Evolutionary conservation across 2,797 vertebrate species (phyloP), one percentile per base, ranked within the genome.

Genomic region (Ctenopoma multispine): DNA sequence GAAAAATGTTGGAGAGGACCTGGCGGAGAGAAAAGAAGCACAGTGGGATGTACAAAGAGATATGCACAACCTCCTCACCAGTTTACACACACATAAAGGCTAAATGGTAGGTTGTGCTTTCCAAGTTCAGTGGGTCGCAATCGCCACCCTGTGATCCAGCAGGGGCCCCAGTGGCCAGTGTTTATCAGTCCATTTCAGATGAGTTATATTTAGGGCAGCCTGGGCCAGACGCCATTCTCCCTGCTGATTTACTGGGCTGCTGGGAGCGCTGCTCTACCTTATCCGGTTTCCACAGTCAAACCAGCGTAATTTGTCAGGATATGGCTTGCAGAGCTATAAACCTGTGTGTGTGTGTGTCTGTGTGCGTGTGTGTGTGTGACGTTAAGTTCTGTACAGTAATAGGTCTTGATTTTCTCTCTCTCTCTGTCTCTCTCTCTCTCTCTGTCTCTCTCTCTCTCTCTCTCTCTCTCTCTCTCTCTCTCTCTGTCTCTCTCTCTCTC

Each of bases 161-260:
- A 79, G 84, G 84, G 88, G 77, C 89, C 90, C 85, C 78, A 72
- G 82, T 87, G 87, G 87, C 88, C 87, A 72, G 77, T 87, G 90
- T 92, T 93, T 93, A 92, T 93, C 92, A 90, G 91, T 88, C 90
- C 84, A 90, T 91, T 92, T 92, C 91, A 93, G 92, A 92, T 87
- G 87, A 92, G 91, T 92, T 93, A 92, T 92, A 93, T 93, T 92
- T 93, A 92, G 92, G 90, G 86, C 88, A 90, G 87, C 80, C 75
- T 65, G 82, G 87, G 87, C 89, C 88, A 92, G 89, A 92, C 88
- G 83, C 90, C 87, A 92, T 92, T 92, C 89, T 92, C 91, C 91
- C 90, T 84, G 89, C 90, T 93, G 92, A 93, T 93, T 93, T 92
- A 93, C 90, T 83, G 87, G 86, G 83, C 92, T 90, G 88, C 87